Evolutionary conservation across 1,140 invertebrate genomes (phyloP).

Genomic region (Riptortus pedestris): DNA sequence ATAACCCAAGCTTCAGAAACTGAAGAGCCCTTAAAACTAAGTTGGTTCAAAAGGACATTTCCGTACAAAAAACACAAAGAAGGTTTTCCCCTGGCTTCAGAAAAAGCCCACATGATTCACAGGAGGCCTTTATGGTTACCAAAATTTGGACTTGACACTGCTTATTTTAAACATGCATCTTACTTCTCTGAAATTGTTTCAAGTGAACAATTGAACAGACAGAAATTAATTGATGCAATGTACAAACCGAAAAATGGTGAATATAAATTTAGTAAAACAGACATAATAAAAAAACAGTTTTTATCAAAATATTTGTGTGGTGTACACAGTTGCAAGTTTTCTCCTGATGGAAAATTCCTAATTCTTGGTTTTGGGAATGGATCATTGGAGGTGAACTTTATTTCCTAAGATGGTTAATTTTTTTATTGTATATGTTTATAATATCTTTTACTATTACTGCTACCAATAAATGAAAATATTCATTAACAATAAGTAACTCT

Average conservation of each 20-base stretch:
- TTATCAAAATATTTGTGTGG: not conserved
- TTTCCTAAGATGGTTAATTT: no score
- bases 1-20: not conserved
- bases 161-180: not conserved
- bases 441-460: no score
- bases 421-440: no score
- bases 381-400: not conserved
- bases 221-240: not conserved
- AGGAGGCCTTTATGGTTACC: not conserved
- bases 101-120: conserved; percentile 36
- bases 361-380: not conserved
- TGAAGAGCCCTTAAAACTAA: not conserved
- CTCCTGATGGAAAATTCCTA: not conserved
- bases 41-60: not conserved
- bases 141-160: not conserved
- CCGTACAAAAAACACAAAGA: not conserved
- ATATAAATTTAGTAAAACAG: not conserved
- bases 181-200: conserved; percentile 6
- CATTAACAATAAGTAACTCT: no score
- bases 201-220: not conserved
- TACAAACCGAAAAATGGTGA: conserved; percentile 1
- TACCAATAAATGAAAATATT: no score
- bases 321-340: not conserved
- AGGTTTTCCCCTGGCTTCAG: not conserved
- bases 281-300: not conserved